Evolutionary conservation across 1,140 invertebrate genomes (phyloP).

Genomic region (Drosophila orena): DNA sequence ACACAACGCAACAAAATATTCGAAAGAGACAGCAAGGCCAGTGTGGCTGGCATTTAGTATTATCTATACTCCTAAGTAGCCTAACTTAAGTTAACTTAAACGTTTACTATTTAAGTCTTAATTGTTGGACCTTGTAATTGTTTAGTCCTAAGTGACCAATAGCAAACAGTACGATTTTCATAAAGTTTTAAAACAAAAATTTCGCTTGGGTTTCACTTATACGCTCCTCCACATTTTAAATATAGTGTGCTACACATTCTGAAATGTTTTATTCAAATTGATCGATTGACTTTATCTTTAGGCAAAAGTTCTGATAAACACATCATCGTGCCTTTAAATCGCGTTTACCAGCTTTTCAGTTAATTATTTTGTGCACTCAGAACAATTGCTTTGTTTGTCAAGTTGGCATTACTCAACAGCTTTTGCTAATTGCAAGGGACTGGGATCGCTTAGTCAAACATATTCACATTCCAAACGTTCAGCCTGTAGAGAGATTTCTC

Average conservation of each 20-base stretch:
- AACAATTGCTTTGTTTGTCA: constrained; percentile 34
- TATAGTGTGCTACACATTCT: neutral
- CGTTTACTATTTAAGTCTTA: constrained; percentile 49
- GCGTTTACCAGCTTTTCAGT: neutral
- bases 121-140: constrained; percentile 64
- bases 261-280: neutral
- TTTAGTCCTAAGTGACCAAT: constrained; percentile 39
- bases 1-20: constrained; percentile 40
- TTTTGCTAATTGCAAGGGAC: constrained; percentile 10
- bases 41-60: constrained; percentile 45
- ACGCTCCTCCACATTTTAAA: neutral
- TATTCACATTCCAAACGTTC: neutral
- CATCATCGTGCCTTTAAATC: constrained; percentile 10
- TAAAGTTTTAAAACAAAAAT: constrained; percentile 27
- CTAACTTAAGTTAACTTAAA: constrained; percentile 41
- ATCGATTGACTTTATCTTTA: neutral
- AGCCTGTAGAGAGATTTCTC: neutral
- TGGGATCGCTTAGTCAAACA: constrained; percentile 13
- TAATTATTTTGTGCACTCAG: constrained; percentile 11
- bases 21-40: constrained; percentile 22
- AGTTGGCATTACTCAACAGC: constrained; percentile 49
- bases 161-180: constrained; percentile 13
- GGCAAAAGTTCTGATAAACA: neutral
- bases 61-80: constrained; percentile 44
- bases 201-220: constrained; percentile 21